Evolutionary conservation across 2,113 vertebrate genomes (phyloP).

Genomic region (Petroica traversi): DNA sequence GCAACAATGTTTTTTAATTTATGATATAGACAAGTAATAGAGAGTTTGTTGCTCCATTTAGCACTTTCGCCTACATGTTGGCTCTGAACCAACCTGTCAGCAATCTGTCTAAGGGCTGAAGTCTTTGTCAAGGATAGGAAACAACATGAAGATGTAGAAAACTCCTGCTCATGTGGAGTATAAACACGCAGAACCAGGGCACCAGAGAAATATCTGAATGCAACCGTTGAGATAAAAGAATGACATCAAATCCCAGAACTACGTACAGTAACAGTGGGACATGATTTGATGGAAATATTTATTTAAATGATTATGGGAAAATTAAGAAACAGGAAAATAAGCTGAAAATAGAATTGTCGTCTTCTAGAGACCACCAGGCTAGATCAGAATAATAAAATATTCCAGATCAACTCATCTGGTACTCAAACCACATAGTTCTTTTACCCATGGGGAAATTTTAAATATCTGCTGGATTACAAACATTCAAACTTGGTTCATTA

Average conservation of each 20-base stretch:
- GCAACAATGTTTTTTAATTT: neutral
- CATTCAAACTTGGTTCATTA: neutral
- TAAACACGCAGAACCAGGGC: neutral
- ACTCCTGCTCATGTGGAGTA: neutral
- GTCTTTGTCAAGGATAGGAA: neutral
- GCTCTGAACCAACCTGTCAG: neutral
- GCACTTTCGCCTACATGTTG: neutral
- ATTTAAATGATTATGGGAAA: neutral
- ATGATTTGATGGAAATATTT: neutral
- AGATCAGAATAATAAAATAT: slow-evolving; percentile 9
- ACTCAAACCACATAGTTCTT: neutral
- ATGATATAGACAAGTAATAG: neutral
- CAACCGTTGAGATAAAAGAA: neutral
- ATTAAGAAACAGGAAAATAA: neutral
- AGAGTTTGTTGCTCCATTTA: neutral
- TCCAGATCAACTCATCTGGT: neutral
- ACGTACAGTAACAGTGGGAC: neutral
- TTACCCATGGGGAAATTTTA: neutral
- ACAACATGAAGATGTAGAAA: neutral
- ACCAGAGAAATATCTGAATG: neutral
- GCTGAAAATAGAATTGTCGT: neutral
- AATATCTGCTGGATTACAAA: neutral
- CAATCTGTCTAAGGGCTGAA: neutral
- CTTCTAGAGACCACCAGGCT: slow-evolving; percentile 4
- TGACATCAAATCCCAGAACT: neutral